Evolutionary conservation across 2,888 invertebrate species (phyloP), one percentile per base, ranked within the genome.

Genomic region (Trichopoda pennipes): DNA sequence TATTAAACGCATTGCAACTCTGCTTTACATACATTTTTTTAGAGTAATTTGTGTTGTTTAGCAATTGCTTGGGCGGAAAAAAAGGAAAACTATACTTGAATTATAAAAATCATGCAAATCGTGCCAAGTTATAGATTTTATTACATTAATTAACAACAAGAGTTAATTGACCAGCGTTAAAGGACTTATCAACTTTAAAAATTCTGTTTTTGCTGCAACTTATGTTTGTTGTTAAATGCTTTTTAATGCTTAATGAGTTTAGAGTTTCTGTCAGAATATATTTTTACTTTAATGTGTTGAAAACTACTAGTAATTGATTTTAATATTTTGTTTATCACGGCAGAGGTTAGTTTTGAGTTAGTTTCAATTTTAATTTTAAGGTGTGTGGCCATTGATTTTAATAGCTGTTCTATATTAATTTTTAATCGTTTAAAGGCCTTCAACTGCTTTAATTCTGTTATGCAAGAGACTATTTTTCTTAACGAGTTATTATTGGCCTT

Each of bases 221-320:
- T 38, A 38, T 38, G 10, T 10, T 38, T 38, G 38, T 38, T 38
- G 12, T 3, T 38, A 10, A 38, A n/a, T 44, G 9, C n/a, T 68
- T 42, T 49, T 21, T 38, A 44, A 55, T 73, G 28, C 7, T 28
- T 6, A 28, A 28, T 28, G 7, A 28, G 28, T 38, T 44, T 16
- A 21, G 4, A 35, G 35, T 53, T 16, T 28, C 35, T 55, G 19
- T 69, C 3, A 32, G 10, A n/a, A 16, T 14, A 35, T 23, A n/a
- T 32, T 23, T 77, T 17, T 35, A 44, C 12, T 32, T 78, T 77
- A 81, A 81, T 10, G 81, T 64, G 51, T 69, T 72, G 21, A 60
- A 8, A 38, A 12, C 10, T n/a, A n/a, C n/a, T n/a, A 38, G 38
- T 38, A 12, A 38, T 12, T 38, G 12, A 38, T 38, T 1, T 38